Percentiles rank a stretch among this genome's conserved stretches.
phyloP scores from a whole-genome alignment of 2,888 invertebrate genomes.

The Podabrus alpinus region DNA sequence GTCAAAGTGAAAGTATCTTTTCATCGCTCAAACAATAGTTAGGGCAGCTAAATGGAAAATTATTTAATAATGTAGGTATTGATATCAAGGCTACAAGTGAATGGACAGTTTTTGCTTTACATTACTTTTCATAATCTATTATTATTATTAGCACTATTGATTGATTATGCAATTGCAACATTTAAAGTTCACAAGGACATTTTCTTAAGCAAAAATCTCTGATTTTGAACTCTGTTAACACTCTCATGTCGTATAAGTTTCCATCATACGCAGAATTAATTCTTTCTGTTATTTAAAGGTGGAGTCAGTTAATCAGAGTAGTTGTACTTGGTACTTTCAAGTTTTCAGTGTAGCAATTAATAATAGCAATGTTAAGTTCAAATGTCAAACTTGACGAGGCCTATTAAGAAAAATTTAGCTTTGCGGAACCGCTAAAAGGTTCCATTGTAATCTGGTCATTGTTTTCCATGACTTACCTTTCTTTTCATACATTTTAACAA shows the following conservation, averaged over 20 bases:
- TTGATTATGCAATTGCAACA: neutral
- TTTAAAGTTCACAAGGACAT: slow-evolving; percentile 1
- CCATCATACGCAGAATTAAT: neutral
- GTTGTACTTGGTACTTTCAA: slow-evolving; percentile 7
- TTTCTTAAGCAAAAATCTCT: neutral
- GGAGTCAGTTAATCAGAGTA: slow-evolving; percentile 12
- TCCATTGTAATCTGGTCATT: neutral
- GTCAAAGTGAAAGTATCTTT: neutral
- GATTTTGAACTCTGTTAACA: neutral
- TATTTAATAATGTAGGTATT: neutral
- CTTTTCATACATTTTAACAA: neutral
- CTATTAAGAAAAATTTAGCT: neutral
- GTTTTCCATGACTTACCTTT: neutral
- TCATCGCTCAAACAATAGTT: neutral
- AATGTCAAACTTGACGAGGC: neutral
- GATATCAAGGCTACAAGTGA: slow-evolving; percentile 28
- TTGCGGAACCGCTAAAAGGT: neutral
- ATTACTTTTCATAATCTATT: slow-evolving; percentile 22
- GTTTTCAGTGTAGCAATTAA: neutral
- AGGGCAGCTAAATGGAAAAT: neutral
- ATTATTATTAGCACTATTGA: neutral
- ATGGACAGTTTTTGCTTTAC: slow-evolving; percentile 23
- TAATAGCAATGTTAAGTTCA: neutral
- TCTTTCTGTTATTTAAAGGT: slow-evolving; percentile 4
- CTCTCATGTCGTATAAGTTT: neutral